Conservation (phyloP, 2,113 vertebrate genomes). For the Salvelinus fontinalis region DNA sequence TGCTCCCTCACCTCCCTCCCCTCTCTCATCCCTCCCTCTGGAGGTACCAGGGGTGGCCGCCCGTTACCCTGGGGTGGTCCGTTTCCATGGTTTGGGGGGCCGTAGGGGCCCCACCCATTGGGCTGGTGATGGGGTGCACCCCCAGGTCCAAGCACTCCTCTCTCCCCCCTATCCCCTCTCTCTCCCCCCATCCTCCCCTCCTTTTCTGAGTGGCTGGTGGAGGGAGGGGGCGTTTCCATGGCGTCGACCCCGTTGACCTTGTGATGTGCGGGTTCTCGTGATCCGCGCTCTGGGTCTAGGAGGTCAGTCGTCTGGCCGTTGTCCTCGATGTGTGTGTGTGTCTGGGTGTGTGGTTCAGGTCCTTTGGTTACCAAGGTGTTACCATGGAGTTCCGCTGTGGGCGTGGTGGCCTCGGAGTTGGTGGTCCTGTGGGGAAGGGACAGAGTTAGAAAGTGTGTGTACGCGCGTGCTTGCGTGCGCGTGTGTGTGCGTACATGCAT, state of each 20-base stretch:
- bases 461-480: background rate
- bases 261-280: constrained; percentile 33
- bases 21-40: constrained; percentile 22
- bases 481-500: constrained; percentile 3
- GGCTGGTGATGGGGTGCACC: constrained; percentile 70
- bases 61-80: constrained; percentile 19
- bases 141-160: constrained; percentile 13
- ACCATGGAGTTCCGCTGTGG: constrained; percentile 55
- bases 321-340: constrained; percentile 69
- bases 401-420: constrained; percentile 74
- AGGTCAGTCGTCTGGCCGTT: constrained; percentile 64
- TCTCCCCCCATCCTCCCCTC: constrained; percentile 29
- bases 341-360: constrained; percentile 63
- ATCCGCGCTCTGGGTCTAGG: constrained; percentile 62
- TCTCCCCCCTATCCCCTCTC: constrained; percentile 20
- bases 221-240: constrained; percentile 25
- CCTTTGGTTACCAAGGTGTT: constrained; percentile 58
- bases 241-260: constrained; percentile 61
- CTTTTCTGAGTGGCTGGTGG: constrained; percentile 32
- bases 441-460: background rate
- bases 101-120: constrained; percentile 79
- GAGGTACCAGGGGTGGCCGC: constrained; percentile 51
- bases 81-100: constrained; percentile 54
- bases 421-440: constrained; percentile 46
- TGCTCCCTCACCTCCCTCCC: constrained; percentile 24